Evolutionary conservation across 2,113 vertebrate genomes (phyloP).

Genomic region (Lagopus muta): DNA sequence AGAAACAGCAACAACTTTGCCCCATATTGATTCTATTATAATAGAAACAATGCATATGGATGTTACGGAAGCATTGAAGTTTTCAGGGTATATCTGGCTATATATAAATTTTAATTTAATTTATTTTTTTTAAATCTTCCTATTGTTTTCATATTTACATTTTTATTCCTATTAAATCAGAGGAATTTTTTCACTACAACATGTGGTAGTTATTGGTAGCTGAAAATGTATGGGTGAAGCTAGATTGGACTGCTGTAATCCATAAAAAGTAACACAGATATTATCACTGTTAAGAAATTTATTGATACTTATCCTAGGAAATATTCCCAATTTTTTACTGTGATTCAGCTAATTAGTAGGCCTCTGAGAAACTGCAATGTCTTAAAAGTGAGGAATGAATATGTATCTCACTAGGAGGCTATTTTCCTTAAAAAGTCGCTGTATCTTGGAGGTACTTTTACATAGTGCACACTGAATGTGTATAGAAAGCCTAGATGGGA

Average conservation of each 20-base stretch:
- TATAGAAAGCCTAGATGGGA: background rate
- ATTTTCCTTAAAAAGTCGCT: background rate
- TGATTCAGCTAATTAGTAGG: background rate
- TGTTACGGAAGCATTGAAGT: background rate
- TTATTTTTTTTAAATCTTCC: background rate
- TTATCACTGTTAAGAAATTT: background rate
- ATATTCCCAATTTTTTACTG: background rate
- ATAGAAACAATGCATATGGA: background rate
- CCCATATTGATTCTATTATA: background rate
- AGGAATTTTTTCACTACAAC: background rate
- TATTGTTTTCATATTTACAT: background rate
- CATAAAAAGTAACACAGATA: background rate
- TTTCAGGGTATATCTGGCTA: background rate
- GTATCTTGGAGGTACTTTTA: background rate
- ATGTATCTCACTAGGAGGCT: background rate
- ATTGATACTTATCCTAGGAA: background rate
- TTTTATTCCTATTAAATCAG: background rate
- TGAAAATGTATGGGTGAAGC: background rate
- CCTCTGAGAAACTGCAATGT: background rate
- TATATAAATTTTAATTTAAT: background rate
- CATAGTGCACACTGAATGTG: background rate
- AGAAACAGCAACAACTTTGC: background rate
- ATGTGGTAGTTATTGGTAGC: background rate
- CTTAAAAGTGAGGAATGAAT: background rate
- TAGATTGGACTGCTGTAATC: background rate